Percentiles rank a stretch among this genome's conserved stretches.
These are phyloP conservation scores for Notechis scutatus DNA, from an alignment of 2,113 vertebrate genomes.

Conservation along the genomic window DNA sequence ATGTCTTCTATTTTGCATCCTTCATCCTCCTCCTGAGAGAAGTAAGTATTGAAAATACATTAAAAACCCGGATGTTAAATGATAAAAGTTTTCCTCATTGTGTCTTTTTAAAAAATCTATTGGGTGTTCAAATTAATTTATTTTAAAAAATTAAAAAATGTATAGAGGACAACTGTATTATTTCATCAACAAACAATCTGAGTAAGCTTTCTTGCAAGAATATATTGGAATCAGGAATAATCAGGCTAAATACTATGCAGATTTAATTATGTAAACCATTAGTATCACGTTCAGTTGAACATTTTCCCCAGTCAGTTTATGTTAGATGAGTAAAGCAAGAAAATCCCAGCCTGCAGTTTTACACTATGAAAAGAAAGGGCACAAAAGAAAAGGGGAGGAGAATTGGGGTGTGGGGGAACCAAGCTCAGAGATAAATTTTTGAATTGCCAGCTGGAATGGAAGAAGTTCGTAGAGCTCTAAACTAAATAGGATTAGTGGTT, in stretches of 20 bases:
- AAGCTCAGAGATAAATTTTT: neutral
- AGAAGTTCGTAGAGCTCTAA: neutral
- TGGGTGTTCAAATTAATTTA: neutral
- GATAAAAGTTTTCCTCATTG: neutral
- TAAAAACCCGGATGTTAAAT: neutral
- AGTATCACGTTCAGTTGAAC: neutral
- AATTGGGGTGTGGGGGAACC: too few relatives aligned
- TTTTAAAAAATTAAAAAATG: neutral
- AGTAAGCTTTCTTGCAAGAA: neutral
- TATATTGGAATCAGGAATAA: neutral
- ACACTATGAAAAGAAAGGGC: neutral
- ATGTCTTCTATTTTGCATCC: constrained; percentile 97
- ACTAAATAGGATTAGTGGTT: neutral
- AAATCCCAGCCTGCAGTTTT: neutral
- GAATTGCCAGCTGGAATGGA: neutral
- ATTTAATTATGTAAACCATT: neutral
- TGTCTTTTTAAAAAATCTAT: neutral
- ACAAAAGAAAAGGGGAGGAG: neutral
- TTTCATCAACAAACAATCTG: neutral
- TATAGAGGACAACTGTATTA: neutral
- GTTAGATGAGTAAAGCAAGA: neutral
- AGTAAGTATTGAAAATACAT: constrained; percentile 65
- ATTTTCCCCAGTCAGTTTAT: neutral
- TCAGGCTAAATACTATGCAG: neutral
- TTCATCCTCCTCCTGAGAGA: constrained; percentile 96